Conservation (phyloP, 2,888 invertebrate species). For the Steinernema carpocapsae region DNA sequence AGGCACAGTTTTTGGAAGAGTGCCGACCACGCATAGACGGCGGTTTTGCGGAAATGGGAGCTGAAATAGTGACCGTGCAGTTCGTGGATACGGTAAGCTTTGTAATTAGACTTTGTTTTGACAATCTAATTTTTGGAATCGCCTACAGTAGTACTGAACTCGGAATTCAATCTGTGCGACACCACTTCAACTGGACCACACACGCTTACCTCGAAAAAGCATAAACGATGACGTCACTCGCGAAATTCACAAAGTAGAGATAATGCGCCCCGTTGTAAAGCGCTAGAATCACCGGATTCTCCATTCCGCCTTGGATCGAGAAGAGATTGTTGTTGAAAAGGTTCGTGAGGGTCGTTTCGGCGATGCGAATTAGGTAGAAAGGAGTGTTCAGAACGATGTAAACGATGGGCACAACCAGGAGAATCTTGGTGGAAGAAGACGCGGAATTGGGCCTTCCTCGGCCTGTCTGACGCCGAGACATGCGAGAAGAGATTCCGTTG, state of each 20-base stretch:
- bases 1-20: slow-evolving; percentile 7
- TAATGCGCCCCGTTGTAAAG: slow-evolving; percentile 66
- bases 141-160: background rate
- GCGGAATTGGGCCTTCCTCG: slow-evolving; percentile 41
- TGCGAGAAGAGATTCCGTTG: background rate
- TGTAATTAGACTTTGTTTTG: background rate
- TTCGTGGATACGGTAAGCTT: background rate
- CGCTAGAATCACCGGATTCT: slow-evolving; percentile 9
- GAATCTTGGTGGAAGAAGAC: slow-evolving; percentile 60
- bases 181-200: background rate
- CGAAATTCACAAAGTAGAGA: slow-evolving; percentile 66
- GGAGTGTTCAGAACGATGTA: slow-evolving; percentile 67
- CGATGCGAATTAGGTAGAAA: slow-evolving; percentile 58
- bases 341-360: slow-evolving; percentile 50
- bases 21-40: background rate
- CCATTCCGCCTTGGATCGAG: slow-evolving; percentile 34
- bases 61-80: slow-evolving; percentile 13
- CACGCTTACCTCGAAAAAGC: slow-evolving; percentile 64
- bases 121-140: background rate
- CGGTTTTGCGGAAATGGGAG: slow-evolving; percentile 19
- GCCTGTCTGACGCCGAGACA: background rate
- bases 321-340: slow-evolving; percentile 41
- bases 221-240: slow-evolving; percentile 66
- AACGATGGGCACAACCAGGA: slow-evolving; percentile 67
- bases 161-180: too few relatives aligned